phyloP scores from a whole-genome alignment of 1,140 invertebrate species.

The Drosophila paulistorum region DNA sequence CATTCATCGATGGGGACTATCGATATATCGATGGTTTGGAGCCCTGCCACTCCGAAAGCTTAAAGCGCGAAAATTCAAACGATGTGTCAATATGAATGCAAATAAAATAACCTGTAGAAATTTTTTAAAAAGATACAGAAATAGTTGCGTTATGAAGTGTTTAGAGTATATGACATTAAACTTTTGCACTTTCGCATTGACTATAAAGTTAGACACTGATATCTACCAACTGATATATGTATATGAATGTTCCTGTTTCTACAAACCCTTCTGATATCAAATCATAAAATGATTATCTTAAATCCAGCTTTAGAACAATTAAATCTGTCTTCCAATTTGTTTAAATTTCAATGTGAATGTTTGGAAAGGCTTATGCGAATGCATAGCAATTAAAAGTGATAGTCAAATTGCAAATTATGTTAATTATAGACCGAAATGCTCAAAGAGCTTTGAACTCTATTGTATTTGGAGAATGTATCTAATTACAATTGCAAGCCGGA shows the following conservation, averaged over 20 bases:
- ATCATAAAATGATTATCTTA: not conserved
- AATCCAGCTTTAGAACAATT: constrained; percentile 24
- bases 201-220: not conserved
- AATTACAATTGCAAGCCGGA: constrained; percentile 66
- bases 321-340: constrained; percentile 12
- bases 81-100: no score
- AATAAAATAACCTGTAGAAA: no score
- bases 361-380: constrained; percentile 59
- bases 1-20: no score
- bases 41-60: no score
- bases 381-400: constrained; percentile 71
- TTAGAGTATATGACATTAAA: not conserved
- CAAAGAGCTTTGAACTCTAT: constrained; percentile 49
- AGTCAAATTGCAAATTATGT: constrained; percentile 69
- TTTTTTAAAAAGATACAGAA: no score
- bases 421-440: constrained; percentile 52
- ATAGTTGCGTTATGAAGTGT: no score
- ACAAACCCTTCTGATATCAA: not conserved
- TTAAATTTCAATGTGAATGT: constrained; percentile 9
- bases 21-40: no score
- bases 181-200: no score
- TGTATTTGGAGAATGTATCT: constrained; percentile 39
- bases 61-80: no score
- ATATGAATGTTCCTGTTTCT: no score
- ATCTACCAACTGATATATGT: not conserved